A percentile compares a stretch with the other conserved stretches of the same genome.
Conservation (phyloP, 1,140 invertebrate species). For the Eupristina koningsbergeri region DNA sequence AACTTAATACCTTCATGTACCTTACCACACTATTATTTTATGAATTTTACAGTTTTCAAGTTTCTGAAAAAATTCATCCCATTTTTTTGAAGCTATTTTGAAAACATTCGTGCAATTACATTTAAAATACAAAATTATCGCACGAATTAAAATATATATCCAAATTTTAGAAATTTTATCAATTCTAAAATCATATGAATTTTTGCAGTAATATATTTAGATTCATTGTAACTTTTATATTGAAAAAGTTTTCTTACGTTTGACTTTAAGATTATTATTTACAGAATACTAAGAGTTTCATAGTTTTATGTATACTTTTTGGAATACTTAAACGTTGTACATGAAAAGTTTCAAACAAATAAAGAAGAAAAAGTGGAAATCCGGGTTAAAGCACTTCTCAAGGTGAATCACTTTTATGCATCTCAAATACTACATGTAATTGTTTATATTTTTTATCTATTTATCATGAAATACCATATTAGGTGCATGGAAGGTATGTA, state of each 20-base stretch:
- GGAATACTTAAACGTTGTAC: not conserved
- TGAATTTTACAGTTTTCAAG: not conserved
- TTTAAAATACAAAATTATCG: too few species aligned
- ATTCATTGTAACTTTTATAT: not conserved
- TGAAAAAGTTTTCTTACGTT: not conserved
- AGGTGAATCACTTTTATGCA: slow-evolving; percentile 41
- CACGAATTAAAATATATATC: too few species aligned
- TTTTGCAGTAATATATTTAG: not conserved
- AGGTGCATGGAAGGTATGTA: not conserved
- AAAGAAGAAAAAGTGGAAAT: slow-evolving; percentile 10
- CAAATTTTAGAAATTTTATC: too few species aligned
- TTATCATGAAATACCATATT: not conserved
- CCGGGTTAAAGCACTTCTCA: slow-evolving; percentile 16
- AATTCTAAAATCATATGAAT: not conserved
- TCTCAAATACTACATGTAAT: slow-evolving; percentile 1
- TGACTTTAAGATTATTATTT: not conserved
- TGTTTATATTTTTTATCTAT: slow-evolving; percentile 2
- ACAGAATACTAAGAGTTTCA: not conserved
- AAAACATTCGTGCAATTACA: too few species aligned
- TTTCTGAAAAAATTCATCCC: too few species aligned
- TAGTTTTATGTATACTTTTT: not conserved
- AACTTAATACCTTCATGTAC: not conserved
- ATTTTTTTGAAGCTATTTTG: not conserved
- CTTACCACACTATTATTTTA: not conserved
- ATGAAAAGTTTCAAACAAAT: slow-evolving; percentile 23